Evolutionary conservation across 2,797 vertebrate species (phyloP).

Genomic region (Gymnodraco acuticeps): DNA sequence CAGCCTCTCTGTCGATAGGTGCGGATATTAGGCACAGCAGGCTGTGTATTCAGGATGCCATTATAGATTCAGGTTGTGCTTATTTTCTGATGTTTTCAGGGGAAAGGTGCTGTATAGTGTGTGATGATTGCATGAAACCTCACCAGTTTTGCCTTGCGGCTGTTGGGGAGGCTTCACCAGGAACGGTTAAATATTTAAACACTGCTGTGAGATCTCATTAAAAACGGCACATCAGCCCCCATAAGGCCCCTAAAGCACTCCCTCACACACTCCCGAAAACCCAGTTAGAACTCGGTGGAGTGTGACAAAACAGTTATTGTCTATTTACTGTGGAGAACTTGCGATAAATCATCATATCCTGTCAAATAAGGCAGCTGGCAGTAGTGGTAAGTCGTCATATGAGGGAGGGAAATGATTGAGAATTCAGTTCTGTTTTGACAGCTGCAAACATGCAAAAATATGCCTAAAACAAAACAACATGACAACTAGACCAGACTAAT

Average conservation of each 20-base stretch:
- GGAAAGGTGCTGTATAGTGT: constrained; percentile 64
- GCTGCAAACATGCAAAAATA: constrained; percentile 75
- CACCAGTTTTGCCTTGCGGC: constrained; percentile 79
- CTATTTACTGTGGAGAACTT: constrained; percentile 78
- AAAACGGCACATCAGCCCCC: constrained; percentile 81
- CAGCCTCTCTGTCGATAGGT: constrained; percentile 53
- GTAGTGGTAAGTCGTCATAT: constrained; percentile 75
- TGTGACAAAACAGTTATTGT: constrained; percentile 88
- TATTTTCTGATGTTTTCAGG: constrained; percentile 76
- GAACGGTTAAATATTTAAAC: constrained; percentile 90
- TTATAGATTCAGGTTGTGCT: constrained; percentile 72
- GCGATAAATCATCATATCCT: constrained; percentile 84
- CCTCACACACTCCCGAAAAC: constrained; percentile 73
- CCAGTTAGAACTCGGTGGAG: constrained; percentile 83
- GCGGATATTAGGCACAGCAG: constrained; percentile 65
- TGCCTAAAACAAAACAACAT: constrained; percentile 74
- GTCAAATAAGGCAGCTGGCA: constrained; percentile 81
- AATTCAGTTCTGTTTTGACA: constrained; percentile 77
- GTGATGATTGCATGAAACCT: constrained; percentile 76
- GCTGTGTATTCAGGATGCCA: constrained; percentile 65
- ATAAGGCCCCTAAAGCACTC: constrained; percentile 72
- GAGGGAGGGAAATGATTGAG: constrained; percentile 77
- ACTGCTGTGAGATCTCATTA: constrained; percentile 87
- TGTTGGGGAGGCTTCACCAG: constrained; percentile 81
- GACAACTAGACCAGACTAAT: constrained; percentile 80